These are phyloP conservation scores for Rhingia campestris DNA, from an alignment of 2,888 invertebrate genomes.

Conservation along the genomic window DNA sequence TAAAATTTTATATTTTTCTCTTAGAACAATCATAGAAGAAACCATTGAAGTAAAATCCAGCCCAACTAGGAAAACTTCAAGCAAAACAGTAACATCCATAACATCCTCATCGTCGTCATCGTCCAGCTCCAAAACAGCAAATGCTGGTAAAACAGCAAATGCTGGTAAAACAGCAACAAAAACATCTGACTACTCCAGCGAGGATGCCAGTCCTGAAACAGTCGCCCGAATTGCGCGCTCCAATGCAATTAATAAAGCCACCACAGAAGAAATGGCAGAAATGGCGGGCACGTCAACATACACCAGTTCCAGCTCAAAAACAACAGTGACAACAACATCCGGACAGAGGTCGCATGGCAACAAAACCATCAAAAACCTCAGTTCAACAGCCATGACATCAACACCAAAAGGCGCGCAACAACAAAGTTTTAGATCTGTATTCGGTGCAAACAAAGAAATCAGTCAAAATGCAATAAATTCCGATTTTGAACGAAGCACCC, in stretches of 20 bases:
- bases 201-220: conserved; percentile 82
- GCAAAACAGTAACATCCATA: conserved; percentile 57
- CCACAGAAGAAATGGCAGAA: neutral
- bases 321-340: conserved; percentile 76
- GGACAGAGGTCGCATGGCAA: conserved; percentile 63
- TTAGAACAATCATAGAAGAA: conserved; percentile 81
- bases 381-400: conserved; percentile 55
- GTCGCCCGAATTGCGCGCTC: conserved; percentile 59
- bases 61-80: conserved; percentile 73
- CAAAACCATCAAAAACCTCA: conserved; percentile 60
- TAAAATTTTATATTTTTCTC: conserved; percentile 14
- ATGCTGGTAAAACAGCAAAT: conserved; percentile 49
- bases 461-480: conserved; percentile 79
- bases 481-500: conserved; percentile 77
- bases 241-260: conserved; percentile 31
- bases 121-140: conserved; percentile 44
- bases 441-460: conserved; percentile 77
- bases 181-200: conserved; percentile 86
- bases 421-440: conserved; percentile 53
- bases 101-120: conserved; percentile 73
- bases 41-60: conserved; percentile 77
- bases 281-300: conserved; percentile 37
- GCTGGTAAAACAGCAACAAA: conserved; percentile 72
- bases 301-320: conserved; percentile 34
- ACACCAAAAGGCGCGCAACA: conserved; percentile 60